phyloP scores from a whole-genome alignment of 2,888 invertebrate genomes.

The Tinea semifulvella region DNA sequence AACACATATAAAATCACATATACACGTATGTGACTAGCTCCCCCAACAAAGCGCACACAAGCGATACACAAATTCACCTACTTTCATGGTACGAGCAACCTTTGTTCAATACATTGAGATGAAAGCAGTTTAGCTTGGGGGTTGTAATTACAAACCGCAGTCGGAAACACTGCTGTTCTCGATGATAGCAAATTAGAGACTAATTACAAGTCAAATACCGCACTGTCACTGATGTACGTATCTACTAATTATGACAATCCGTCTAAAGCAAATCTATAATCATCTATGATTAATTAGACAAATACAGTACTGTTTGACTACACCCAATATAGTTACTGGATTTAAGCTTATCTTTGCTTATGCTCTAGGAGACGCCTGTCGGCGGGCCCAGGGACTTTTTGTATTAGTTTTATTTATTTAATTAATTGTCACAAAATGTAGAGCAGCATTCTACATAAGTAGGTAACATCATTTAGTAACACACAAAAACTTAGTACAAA shows the following conservation, averaged over 20 bases:
- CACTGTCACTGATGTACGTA: constrained; percentile 14
- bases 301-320: constrained; percentile 3
- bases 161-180: constrained; percentile 10
- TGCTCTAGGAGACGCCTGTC: no score
- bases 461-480: no score
- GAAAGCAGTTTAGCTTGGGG: constrained; percentile 5
- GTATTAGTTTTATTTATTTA: not conserved
- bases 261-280: constrained; percentile 12
- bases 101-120: constrained; percentile 10
- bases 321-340: not conserved
- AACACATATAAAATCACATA: no score
- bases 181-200: constrained; percentile 15
- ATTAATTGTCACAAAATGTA: not conserved
- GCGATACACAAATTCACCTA: not conserved
- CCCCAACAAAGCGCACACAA: no score
- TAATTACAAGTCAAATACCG: constrained; percentile 15
- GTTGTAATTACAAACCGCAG: constrained; percentile 13
- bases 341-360: no score
- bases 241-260: constrained; percentile 15
- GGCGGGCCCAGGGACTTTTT: no score
- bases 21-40: no score
- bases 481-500: no score
- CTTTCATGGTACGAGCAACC: not conserved
- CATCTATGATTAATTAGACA: constrained; percentile 12
- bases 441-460: no score